Conservation (phyloP, 2,888 invertebrate genomes). For the Tuberolachnus salignus region DNA sequence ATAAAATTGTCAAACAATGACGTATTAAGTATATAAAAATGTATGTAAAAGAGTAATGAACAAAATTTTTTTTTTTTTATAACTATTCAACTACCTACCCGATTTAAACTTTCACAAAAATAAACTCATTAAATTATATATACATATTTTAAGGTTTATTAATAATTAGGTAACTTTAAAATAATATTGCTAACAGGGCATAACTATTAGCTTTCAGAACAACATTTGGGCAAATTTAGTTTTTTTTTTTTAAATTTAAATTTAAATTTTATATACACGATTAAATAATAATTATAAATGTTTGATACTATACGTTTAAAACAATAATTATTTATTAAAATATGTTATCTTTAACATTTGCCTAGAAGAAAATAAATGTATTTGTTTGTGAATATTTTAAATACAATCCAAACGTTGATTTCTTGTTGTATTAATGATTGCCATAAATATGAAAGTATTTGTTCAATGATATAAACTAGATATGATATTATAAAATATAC, state of each 20-base stretch:
- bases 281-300: conserved; percentile 22
- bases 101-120: not conserved
- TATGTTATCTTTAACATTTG: not conserved
- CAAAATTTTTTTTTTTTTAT: conserved; percentile 2
- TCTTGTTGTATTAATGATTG: not conserved
- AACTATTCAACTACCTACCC: conserved; percentile 11
- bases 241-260: too few species aligned
- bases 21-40: conserved; percentile 20
- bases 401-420: conserved; percentile 1
- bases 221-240: too few species aligned
- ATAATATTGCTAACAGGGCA: conserved; percentile 7
- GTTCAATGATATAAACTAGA: not conserved
- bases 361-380: not conserved
- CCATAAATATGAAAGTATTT: not conserved
- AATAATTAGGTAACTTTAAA: conserved; percentile 42
- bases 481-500: not conserved
- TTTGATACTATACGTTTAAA: conserved; percentile 14
- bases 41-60: not conserved
- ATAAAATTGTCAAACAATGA: conserved; percentile 6
- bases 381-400: not conserved
- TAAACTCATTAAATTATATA: conserved; percentile 6
- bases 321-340: conserved; percentile 7
- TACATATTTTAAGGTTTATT: conserved; percentile 17
- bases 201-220: conserved; percentile 15
- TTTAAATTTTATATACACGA: conserved; percentile 16